These are phyloP conservation scores for Anoplius nigerrimus DNA, from an alignment of 2,888 invertebrate genomes.

Conservation along the genomic window DNA sequence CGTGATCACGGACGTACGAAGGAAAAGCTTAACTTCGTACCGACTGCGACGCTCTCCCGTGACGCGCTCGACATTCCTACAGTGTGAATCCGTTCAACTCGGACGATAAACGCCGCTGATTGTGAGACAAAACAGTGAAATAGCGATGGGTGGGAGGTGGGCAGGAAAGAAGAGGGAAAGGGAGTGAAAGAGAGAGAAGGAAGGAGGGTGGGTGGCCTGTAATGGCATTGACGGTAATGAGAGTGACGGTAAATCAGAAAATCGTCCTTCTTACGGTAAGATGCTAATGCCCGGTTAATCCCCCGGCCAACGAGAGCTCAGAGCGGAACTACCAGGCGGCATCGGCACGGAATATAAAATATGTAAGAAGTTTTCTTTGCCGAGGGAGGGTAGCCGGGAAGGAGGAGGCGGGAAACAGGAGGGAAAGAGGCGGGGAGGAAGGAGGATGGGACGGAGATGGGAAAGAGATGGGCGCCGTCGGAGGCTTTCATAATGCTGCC, in stretches of 20 bases:
- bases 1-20: not conserved
- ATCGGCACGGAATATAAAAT: constrained; percentile 48
- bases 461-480: not conserved
- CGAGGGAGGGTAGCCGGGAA: constrained; percentile 23
- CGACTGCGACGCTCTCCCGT: not conserved
- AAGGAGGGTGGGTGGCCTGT: not conserved
- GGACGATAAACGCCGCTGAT: no score
- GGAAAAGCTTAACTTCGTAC: not conserved
- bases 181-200: not conserved
- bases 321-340: constrained; percentile 13
- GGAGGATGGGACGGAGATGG: not conserved
- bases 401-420: constrained; percentile 7
- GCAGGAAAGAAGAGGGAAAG: not conserved
- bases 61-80: no score
- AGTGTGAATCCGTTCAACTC: no score
- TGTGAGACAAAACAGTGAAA: no score
- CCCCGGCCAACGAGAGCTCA: constrained; percentile 22
- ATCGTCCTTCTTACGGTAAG: constrained; percentile 35
- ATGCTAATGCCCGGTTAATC: constrained; percentile 51
- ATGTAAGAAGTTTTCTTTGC: constrained; percentile 44
- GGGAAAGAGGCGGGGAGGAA: constrained; percentile 18
- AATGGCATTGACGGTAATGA: constrained; percentile 3
- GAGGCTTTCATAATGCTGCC: not conserved
- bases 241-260: constrained; percentile 45
- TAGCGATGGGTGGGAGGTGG: not conserved